phyloP scores from a whole-genome alignment of 2,113 vertebrate species.

The Ardeotis arabs region DNA sequence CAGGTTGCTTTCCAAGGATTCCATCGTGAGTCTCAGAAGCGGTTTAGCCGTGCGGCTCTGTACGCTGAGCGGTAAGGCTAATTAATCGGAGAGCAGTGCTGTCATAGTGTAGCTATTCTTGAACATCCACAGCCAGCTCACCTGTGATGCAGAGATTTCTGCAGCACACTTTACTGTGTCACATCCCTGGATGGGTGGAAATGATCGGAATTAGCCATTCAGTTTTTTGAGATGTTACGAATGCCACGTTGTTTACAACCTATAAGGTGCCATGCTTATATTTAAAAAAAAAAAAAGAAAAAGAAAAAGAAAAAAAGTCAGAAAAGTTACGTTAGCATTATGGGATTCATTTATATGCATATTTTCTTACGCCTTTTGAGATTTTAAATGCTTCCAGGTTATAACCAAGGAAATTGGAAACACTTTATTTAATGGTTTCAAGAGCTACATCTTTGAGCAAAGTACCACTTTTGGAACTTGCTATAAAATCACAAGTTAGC shows the following conservation, averaged over 20 bases:
- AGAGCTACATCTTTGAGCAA: not conserved
- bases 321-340: not conserved
- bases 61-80: not conserved
- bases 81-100: not conserved
- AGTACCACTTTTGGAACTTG: not conserved
- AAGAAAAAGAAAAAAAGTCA: not conserved
- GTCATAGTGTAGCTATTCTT: not conserved
- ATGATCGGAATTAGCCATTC: not conserved
- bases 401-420: not conserved
- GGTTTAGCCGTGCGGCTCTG: not conserved
- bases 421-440: not conserved
- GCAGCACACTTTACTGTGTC: not conserved
- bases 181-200: not conserved
- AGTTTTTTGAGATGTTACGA: not conserved
- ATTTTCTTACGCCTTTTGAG: not conserved
- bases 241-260: not conserved
- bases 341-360: not conserved
- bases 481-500: not conserved
- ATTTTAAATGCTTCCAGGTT: not conserved
- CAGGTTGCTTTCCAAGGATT: constrained; percentile 44
- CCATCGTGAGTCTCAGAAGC: not conserved
- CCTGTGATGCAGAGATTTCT: not conserved
- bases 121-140: not conserved
- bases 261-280: fast-evolving
- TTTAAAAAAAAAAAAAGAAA: no score